Percentiles rank a stretch among this genome's conserved stretches.
Evolutionary conservation across 2,888 invertebrate species (phyloP).

Genomic region (Syrphus vitripennis): DNA sequence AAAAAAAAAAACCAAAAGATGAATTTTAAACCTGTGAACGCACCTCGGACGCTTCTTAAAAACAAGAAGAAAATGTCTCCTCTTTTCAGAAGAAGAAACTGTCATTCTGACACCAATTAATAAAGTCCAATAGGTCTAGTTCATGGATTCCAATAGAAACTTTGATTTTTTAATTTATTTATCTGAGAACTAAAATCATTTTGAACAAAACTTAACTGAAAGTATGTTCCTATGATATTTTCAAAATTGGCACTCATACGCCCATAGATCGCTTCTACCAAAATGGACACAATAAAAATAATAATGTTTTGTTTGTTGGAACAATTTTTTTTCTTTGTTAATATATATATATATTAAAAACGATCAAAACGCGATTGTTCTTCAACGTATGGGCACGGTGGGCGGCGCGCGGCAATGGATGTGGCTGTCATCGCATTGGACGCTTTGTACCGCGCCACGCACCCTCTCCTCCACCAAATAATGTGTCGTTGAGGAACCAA

Average conservation of each 20-base stretch:
- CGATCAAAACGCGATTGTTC: neutral
- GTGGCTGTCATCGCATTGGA: neutral
- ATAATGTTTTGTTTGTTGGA: neutral
- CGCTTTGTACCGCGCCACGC: too few species aligned
- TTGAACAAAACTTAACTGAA: neutral
- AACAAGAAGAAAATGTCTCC: too few species aligned
- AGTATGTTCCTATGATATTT: neutral
- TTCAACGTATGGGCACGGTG: neutral
- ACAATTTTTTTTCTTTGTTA: neutral
- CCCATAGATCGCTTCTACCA: neutral
- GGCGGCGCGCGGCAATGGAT: neutral
- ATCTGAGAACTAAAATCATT: too few species aligned
- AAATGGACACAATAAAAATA: neutral
- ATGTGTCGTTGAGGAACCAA: neutral
- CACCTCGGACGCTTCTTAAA: too few species aligned
- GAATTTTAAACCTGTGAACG: too few species aligned
- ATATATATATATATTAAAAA: neutral
- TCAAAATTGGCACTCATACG: neutral
- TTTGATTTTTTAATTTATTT: too few species aligned
- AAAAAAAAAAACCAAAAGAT: too few species aligned
- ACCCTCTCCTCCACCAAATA: neutral
- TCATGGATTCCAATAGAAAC: too few species aligned
- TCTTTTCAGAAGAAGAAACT: too few species aligned
- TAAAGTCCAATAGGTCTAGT: too few species aligned
- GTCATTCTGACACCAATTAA: too few species aligned